Conservation (phyloP, 2,888 invertebrate species). For the Bhutanitis thaidina region DNA sequence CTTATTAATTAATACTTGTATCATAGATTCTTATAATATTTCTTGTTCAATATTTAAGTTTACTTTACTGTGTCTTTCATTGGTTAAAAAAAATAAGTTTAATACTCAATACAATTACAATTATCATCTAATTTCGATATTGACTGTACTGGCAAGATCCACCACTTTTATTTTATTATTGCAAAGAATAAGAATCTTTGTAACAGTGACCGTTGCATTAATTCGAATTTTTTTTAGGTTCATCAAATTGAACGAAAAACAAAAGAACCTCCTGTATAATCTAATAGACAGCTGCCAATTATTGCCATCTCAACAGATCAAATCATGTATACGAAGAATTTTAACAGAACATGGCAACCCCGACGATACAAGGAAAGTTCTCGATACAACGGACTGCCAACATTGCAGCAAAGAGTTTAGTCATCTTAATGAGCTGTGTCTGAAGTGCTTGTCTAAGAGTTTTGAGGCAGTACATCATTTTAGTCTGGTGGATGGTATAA, state of each 20-base stretch:
- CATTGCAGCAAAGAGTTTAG: conserved; percentile 49
- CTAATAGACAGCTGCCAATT: conserved; percentile 51
- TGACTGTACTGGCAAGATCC: too few relatives aligned
- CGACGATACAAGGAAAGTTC: conserved; percentile 39
- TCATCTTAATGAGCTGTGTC: conserved; percentile 49
- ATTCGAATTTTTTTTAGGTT: conserved; percentile 51
- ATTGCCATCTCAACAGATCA: conserved; percentile 54
- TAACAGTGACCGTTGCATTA: too few relatives aligned
- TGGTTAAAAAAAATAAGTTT: too few relatives aligned
- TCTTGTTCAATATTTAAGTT: too few relatives aligned
- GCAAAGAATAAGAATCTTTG: too few relatives aligned
- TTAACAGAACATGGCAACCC: conserved; percentile 58
- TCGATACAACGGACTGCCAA: conserved; percentile 38
- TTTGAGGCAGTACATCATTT: conserved; percentile 59
- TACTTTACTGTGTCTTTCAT: too few relatives aligned
- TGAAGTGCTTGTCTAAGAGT: conserved; percentile 55
- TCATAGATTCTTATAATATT: too few relatives aligned
- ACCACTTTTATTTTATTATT: too few relatives aligned
- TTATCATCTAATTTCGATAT: too few relatives aligned
- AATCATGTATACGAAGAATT: conserved; percentile 57
- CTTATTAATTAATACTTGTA: too few relatives aligned
- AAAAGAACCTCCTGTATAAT: conserved; percentile 61
- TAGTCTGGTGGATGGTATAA: conserved; percentile 58
- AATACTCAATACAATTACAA: too few relatives aligned
- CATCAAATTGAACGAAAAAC: conserved; percentile 53